Conservation (phyloP, 1,140 invertebrate species). For the Drosophila obscura region DNA sequence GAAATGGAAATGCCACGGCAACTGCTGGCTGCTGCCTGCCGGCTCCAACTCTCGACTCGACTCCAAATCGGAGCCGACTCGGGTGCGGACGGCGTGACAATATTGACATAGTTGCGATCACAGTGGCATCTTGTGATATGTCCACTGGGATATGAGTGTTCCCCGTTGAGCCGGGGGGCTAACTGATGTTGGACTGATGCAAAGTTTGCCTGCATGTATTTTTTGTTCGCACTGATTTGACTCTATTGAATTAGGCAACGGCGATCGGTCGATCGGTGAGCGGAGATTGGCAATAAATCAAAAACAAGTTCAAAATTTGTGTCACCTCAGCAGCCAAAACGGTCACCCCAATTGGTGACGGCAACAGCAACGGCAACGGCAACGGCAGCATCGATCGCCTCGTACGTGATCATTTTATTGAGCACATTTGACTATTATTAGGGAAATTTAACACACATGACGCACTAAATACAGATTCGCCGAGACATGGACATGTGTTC, state of each 20-base stretch:
- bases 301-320: conserved; percentile 67
- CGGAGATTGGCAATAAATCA: conserved; percentile 62
- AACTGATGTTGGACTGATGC: conserved; percentile 23
- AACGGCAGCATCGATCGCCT: conserved; percentile 50
- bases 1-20: conserved; percentile 69
- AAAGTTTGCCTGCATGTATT: conserved; percentile 29
- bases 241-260: conserved; percentile 69
- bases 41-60: conserved; percentile 1
- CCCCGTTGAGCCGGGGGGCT: background rate
- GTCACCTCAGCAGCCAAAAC: conserved; percentile 56
- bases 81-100: conserved; percentile 67
- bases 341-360: conserved; percentile 7
- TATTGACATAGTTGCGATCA: conserved; percentile 67
- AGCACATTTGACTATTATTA: conserved; percentile 83
- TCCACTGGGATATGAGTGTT: conserved; percentile 27
- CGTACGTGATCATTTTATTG: conserved; percentile 79
- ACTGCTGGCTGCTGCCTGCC: conserved; percentile 12
- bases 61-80: conserved; percentile 4
- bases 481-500: conserved; percentile 49
- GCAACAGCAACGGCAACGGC: conserved; percentile 13
- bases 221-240: conserved; percentile 61
- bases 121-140: conserved; percentile 30
- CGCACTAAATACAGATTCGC: conserved; percentile 47
- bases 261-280: conserved; percentile 5
- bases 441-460: conserved; percentile 75